Percentiles rank a stretch among this genome's conserved stretches.
Evolutionary conservation across 2,888 invertebrate species (phyloP).

Genomic region (Lymantria monacha): DNA sequence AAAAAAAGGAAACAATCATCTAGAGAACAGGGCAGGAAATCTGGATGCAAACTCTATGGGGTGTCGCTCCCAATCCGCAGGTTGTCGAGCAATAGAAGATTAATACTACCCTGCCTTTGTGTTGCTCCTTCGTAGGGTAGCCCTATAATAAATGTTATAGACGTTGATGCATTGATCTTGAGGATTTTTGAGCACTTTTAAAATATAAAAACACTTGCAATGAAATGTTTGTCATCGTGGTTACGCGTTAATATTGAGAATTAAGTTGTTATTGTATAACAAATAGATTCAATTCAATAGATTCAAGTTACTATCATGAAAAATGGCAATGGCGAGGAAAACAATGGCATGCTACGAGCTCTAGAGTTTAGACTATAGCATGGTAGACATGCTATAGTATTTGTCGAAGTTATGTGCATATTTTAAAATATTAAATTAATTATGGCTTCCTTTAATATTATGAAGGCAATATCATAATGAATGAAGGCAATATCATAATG

Average conservation of each 20-base stretch:
- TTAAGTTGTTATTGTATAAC: background rate
- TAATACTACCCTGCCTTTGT: conserved; percentile 74
- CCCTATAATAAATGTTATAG: conserved; percentile 43
- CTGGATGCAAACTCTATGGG: conserved; percentile 72
- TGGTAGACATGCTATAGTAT: too few relatives aligned
- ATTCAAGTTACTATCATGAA: too few relatives aligned
- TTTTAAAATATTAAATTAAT: too few relatives aligned
- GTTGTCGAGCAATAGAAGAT: conserved; percentile 70
- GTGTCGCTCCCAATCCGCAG: conserved; percentile 45
- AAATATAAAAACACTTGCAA: conserved; percentile 5
- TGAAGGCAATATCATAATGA: too few relatives aligned
- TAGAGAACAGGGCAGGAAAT: conserved; percentile 52
- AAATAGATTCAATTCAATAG: too few relatives aligned
- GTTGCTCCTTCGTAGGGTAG: conserved; percentile 26
- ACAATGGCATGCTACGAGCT: too few relatives aligned
- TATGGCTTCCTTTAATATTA: too few relatives aligned
- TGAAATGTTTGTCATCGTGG: conserved; percentile 11
- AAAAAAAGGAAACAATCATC: conserved; percentile 47
- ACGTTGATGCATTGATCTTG: conserved; percentile 65
- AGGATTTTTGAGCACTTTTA: conserved; percentile 25
- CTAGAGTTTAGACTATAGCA: too few relatives aligned
- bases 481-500: too few relatives aligned
- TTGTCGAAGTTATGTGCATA: too few relatives aligned
- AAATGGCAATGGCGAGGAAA: too few relatives aligned
- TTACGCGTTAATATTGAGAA: conserved; percentile 3